Percentiles rank a stretch among this genome's conserved stretches.
Evolutionary conservation across 2,113 vertebrate genomes (phyloP).

Genomic region (Onychostruthus taczanowskii): DNA sequence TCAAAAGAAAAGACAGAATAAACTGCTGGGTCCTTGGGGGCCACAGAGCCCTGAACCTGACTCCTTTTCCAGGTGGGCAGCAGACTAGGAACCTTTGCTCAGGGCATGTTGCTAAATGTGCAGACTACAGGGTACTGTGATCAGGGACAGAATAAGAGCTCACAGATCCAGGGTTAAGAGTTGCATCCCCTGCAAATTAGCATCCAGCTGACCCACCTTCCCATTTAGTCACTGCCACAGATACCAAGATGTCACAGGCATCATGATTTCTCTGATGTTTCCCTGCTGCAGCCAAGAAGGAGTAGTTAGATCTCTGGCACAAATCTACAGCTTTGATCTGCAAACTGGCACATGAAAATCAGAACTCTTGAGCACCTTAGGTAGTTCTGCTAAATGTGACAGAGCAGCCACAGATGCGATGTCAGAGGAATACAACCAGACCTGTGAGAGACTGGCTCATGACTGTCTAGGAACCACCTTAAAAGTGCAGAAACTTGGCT

Average conservation of each 20-base stretch:
- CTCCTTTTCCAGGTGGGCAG: neutral
- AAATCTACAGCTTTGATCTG: neutral
- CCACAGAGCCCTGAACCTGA: neutral
- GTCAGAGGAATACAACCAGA: neutral
- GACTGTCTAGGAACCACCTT: neutral
- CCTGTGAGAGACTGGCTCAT: accelerated
- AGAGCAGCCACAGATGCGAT: neutral
- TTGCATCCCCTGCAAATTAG: neutral
- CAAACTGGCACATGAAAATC: neutral
- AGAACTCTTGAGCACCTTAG: neutral
- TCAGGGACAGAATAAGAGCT: neutral
- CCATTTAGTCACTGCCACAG: neutral
- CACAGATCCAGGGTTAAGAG: neutral
- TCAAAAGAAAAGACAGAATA: neutral
- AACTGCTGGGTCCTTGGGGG: neutral
- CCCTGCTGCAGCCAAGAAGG: neutral
- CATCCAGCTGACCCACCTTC: neutral
- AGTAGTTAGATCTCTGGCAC: neutral
- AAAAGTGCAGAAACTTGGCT: neutral
- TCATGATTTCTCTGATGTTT: neutral
- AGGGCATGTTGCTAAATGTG: neutral
- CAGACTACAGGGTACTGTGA: neutral
- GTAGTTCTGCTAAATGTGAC: neutral
- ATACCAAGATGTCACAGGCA: neutral
- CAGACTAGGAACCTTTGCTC: neutral